Base-by-base conservation (phyloP, 2,797 vertebrate genomes). In the Parotocinclus haroldoi region DNA sequence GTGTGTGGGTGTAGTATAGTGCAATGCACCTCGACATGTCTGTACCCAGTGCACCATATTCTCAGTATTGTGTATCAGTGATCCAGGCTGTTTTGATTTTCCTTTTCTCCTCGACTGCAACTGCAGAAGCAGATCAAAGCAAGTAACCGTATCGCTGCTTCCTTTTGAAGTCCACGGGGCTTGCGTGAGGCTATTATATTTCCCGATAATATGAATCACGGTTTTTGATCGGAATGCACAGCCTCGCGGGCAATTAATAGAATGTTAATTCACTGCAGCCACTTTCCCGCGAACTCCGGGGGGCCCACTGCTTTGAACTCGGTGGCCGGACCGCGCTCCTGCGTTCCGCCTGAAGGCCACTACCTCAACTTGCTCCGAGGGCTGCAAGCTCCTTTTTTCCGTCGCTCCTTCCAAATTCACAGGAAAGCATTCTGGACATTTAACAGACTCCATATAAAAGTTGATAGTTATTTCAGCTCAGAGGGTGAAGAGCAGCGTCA, bases 361-460 rank as follows among this genome's bases (percentile, higher is more conserved):
- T 77, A 83, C 83, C 82, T 87, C 83, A 81, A 84, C 80, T 81
- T 85, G 81, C 78, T 81, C 48, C 58, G 78, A 83, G 83, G 84
- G 85, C 81, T 76, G 7, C 38, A 74, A 77, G 80, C 78, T 72
- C 85, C 87, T 89, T 89, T 90, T 40, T 90, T 91, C 87, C 87
- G 83, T 79, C 81, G 76, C 73, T 73, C 73, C 71, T 79, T 90
- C 88, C 89, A 89, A 90, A 84, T 88, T 86, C 87, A 84, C 86
- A 86, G 85, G 88, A 89, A 91, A 86, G 85, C 87, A 90, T 91
- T 88, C 82, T 74, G 74, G 80, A 87, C 85, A 89, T 91, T 89
- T 89, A 89, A 87, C 85, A 81, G 27, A 27, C 27, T 81, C 84
- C 86, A 80, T 87, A 87, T 84, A 89, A 89, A 84, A 76, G 78